Conservation (phyloP, 1,140 invertebrate species). For the Calliopsis andreniformis region DNA sequence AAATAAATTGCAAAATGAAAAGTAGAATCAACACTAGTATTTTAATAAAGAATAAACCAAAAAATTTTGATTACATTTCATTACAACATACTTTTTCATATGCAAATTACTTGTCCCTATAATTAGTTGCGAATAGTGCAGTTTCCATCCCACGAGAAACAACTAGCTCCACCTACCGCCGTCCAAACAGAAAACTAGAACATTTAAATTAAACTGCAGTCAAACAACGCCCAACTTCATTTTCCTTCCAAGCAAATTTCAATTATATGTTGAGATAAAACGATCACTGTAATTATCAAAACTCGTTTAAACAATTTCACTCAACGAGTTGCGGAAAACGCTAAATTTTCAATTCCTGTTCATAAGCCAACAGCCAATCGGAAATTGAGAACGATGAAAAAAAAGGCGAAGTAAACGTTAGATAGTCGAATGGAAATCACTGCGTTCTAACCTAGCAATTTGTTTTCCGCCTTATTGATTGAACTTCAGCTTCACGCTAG, state of each 20-base stretch:
- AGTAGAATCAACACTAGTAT: no score
- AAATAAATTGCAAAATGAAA: no score
- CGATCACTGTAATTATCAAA: not conserved
- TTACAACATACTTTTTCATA: no score
- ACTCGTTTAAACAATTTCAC: conserved; percentile 2
- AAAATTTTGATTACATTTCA: no score
- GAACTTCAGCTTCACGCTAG: conserved; percentile 48
- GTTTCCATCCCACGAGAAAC: no score
- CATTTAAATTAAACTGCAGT: no score
- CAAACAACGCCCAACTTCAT: not conserved
- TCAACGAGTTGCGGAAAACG: not conserved
- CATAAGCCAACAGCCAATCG: not conserved
- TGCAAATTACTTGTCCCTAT: no score
- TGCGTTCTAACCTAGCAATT: conserved; percentile 17
- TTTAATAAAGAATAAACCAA: no score
- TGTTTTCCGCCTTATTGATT: conserved; percentile 50
- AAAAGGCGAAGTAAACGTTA: not conserved
- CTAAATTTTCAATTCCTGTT: not conserved
- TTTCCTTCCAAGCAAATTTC: not conserved
- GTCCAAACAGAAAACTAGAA: no score
- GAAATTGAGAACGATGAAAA: no score
- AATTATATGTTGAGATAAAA: conserved; percentile 3
- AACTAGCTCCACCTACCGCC: no score
- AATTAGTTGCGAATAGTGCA: no score
- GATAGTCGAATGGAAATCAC: not conserved